Conservation (phyloP, 37 sponge, comb jelly and placozoan genomes). For the Spongilla lacustris region DNA sequence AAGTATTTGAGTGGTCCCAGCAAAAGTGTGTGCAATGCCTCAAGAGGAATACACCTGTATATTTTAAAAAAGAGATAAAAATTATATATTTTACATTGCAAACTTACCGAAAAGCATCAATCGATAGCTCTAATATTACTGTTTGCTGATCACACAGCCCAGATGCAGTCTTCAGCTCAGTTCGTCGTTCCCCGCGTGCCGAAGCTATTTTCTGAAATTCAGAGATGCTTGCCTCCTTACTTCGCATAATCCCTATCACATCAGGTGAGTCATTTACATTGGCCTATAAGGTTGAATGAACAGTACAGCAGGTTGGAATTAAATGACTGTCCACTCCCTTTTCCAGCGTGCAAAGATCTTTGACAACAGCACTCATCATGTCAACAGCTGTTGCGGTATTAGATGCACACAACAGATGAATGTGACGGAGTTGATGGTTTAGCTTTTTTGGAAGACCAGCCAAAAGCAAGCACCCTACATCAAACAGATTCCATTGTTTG, state of each 20-base stretch:
- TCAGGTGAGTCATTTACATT: no score
- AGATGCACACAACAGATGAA: constrained; percentile 44
- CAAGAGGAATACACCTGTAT: constrained; percentile 50
- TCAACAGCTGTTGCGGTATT: constrained; percentile 23
- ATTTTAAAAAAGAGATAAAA: not conserved
- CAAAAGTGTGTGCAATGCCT: constrained; percentile 46
- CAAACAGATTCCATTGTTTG: constrained; percentile 67
- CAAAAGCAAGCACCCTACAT: constrained; percentile 46
- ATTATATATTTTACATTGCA: not conserved
- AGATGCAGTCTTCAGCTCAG: constrained; percentile 3
- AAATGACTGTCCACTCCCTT: not conserved
- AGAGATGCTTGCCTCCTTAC: not conserved
- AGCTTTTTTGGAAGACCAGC: constrained; percentile 38
- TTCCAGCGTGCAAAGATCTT: constrained; percentile 16
- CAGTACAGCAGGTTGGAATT: no score
- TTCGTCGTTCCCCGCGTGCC: constrained; percentile 1
- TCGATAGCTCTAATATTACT: not conserved
- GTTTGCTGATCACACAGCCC: not conserved
- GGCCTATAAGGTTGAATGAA: no score
- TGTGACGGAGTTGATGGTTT: constrained; percentile 31
- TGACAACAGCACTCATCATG: constrained; percentile 21
- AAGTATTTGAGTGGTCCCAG: constrained; percentile 59
- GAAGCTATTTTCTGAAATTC: not conserved
- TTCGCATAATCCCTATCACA: not conserved
- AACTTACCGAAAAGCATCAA: constrained; percentile 3